Evolutionary conservation across 2,797 vertebrate species (phyloP).

Genomic region (Phataginus tricuspis): DNA sequence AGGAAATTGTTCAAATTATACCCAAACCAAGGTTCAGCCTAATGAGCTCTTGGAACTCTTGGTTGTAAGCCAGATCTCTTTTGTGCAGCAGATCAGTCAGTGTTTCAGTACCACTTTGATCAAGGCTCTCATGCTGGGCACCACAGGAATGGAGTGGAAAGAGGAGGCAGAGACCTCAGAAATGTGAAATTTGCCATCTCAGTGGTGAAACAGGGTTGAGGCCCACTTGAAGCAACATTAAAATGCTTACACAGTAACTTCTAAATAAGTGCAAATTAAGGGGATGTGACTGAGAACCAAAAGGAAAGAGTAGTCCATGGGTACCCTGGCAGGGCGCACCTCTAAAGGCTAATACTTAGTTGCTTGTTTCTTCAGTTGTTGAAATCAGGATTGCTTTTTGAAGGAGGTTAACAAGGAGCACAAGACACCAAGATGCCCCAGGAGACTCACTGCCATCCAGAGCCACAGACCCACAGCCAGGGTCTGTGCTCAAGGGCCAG

Average conservation of each 20-base stretch:
- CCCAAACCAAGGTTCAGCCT: background rate
- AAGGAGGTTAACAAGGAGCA: background rate
- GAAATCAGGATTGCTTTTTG: background rate
- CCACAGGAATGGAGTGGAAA: background rate
- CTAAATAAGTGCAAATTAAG: conserved; percentile 24
- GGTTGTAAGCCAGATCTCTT: background rate
- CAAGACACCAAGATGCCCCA: background rate
- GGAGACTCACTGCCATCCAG: background rate
- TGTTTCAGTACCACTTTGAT: background rate
- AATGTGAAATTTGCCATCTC: background rate
- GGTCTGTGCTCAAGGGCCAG: background rate
- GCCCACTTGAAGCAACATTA: background rate
- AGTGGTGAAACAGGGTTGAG: background rate
- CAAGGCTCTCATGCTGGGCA: background rate
- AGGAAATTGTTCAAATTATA: background rate
- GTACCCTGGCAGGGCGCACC: background rate
- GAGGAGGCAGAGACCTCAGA: background rate
- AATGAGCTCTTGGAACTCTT: background rate
- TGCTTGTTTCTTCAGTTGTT: conserved; percentile 27
- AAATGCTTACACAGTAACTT: background rate
- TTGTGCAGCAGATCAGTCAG: background rate
- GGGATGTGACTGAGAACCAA: background rate
- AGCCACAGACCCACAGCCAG: background rate
- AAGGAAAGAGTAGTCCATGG: background rate
- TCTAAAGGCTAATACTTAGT: background rate